Evolutionary conservation across 2,888 invertebrate species (phyloP).

Genomic region (Erynnis tages): DNA sequence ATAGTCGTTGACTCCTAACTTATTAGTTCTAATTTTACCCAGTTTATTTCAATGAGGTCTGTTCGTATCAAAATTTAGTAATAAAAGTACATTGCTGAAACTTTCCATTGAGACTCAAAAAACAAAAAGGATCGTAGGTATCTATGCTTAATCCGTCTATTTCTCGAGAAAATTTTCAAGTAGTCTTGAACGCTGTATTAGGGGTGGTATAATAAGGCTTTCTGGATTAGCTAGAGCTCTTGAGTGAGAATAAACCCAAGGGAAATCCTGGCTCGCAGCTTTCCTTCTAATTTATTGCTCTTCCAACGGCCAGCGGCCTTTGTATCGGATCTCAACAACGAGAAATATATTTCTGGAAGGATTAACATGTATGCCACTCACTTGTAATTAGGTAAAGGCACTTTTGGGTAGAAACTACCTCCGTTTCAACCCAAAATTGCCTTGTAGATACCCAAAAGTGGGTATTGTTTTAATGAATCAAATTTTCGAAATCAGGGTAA

Average conservation of each 20-base stretch:
- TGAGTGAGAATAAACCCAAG: conserved; percentile 80
- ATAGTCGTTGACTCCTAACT: too few relatives aligned
- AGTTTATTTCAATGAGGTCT: too few relatives aligned
- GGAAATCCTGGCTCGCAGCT: conserved; percentile 80
- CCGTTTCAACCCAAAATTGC: too few relatives aligned
- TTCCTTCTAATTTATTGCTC: conserved; percentile 78
- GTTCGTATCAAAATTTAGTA: too few relatives aligned
- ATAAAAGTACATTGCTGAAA: too few relatives aligned
- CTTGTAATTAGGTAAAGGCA: conserved; percentile 56
- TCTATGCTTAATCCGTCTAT: conserved; percentile 69
- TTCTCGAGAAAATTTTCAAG: conserved; percentile 77
- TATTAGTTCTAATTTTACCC: too few relatives aligned
- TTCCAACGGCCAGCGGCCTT: conserved; percentile 77
- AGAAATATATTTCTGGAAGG: conserved; percentile 76
- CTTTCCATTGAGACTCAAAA: too few relatives aligned
- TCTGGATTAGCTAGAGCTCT: conserved; percentile 80
- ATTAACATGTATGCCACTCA: conserved; percentile 71
- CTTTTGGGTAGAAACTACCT: too few relatives aligned
- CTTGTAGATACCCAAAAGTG: too few relatives aligned
- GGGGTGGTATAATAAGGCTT: conserved; percentile 81
- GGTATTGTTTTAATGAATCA: too few relatives aligned
- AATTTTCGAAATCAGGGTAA: too few relatives aligned
- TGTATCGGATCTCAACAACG: conserved; percentile 76
- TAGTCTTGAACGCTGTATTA: conserved; percentile 79
- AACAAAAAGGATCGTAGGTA: too few relatives aligned